Evolutionary conservation across 2,888 invertebrate genomes (phyloP).

Genomic region (Pocota personata): DNA sequence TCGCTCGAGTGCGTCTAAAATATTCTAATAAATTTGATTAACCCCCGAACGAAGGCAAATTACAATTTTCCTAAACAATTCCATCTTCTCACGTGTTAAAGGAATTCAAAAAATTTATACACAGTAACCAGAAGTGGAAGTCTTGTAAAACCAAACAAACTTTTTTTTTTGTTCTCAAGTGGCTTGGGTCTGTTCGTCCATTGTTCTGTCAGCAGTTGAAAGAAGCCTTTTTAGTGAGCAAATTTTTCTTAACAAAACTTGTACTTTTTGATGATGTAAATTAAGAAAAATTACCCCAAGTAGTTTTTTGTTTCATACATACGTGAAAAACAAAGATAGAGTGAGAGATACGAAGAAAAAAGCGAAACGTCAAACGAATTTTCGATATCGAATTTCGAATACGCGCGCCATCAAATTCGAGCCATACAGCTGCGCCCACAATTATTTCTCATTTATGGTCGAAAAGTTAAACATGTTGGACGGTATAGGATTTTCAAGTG

Average conservation of each 20-base stretch:
- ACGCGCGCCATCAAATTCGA: not conserved
- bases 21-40: constrained; percentile 18
- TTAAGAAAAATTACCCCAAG: not conserved
- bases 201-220: no score
- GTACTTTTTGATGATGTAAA: not conserved
- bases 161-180: no score
- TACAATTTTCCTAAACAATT: not conserved
- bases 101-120: not conserved
- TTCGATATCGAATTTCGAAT: constrained; percentile 13
- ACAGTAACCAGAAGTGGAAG: not conserved
- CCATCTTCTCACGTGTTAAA: not conserved
- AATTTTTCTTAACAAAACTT: not conserved
- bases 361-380: constrained; percentile 25
- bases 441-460: constrained; percentile 38
- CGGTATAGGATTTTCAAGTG: constrained; percentile 24
- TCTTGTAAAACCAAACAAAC: not conserved
- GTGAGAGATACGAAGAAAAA: not conserved
- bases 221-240: not conserved
- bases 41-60: not conserved
- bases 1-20: not conserved
- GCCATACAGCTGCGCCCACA: constrained; percentile 14
- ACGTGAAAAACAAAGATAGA: constrained; percentile 46
- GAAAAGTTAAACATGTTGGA: constrained; percentile 58
- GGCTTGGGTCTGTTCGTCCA: no score
- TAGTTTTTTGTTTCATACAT: not conserved